Conservation (phyloP, 2,797 vertebrate species). For the Potorous gilbertii region DNA sequence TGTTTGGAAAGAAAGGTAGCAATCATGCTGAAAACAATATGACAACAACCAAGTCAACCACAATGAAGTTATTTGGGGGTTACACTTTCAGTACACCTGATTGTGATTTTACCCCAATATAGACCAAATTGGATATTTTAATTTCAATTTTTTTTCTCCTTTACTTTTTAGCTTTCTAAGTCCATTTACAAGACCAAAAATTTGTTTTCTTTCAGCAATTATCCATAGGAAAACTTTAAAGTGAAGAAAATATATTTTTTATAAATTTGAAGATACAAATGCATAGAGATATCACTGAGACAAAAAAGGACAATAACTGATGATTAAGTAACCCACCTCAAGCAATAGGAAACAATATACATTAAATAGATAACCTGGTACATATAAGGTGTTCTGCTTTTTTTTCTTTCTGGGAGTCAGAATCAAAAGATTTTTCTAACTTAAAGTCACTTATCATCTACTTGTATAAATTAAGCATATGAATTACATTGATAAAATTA, state of each 20-base stretch:
- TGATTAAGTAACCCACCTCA: not conserved
- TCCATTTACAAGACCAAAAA: not conserved
- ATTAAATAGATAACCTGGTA: not conserved
- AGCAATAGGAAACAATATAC: not conserved
- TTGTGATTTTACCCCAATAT: not conserved
- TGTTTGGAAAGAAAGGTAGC: not conserved
- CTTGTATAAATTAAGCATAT: not conserved
- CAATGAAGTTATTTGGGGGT: not conserved
- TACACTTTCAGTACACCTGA: slow-evolving; percentile 12
- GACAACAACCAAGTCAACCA: not conserved
- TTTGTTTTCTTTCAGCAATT: not conserved
- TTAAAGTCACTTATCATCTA: not conserved
- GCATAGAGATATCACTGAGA: not conserved
- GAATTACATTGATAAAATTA: not conserved
- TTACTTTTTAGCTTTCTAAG: not conserved
- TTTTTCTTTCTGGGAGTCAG: not conserved
- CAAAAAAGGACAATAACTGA: not conserved
- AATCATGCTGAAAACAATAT: not conserved
- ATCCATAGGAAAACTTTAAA: not conserved
- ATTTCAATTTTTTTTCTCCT: not conserved
- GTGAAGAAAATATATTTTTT: not conserved
- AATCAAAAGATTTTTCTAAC: not conserved
- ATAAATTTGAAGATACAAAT: not conserved
- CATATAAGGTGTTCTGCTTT: not conserved
- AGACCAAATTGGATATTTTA: slow-evolving; percentile 1